Evolutionary conservation across 2,888 invertebrate genomes (phyloP).

Genomic region (Chalcis sispes): DNA sequence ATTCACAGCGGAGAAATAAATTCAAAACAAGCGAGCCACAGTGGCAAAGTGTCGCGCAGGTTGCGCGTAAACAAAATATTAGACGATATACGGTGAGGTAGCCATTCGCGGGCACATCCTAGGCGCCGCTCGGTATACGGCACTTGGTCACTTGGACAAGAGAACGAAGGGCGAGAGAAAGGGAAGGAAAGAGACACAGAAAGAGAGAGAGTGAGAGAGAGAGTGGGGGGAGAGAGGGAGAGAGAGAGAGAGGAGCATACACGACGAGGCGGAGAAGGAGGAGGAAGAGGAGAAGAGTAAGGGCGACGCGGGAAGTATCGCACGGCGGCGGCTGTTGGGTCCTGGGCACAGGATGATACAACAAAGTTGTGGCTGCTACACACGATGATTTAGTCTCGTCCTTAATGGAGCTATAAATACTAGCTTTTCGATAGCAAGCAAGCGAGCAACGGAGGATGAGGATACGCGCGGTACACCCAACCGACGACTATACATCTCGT

Average conservation of each 20-base stretch:
- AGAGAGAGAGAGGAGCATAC: slow-evolving; percentile 39
- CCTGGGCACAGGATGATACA: slow-evolving; percentile 65
- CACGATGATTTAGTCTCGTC: slow-evolving; percentile 79
- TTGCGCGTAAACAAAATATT: slow-evolving; percentile 10
- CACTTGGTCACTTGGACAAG: slow-evolving; percentile 38
- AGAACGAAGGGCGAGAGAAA: slow-evolving; percentile 12
- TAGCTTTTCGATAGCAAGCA: slow-evolving; percentile 79
- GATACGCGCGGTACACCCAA: background rate
- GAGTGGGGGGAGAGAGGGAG: slow-evolving; percentile 57
- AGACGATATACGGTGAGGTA: slow-evolving; percentile 1
- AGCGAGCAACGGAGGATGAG: slow-evolving; percentile 53
- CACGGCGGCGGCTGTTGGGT: slow-evolving; percentile 54
- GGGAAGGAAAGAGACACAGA: background rate
- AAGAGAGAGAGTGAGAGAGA: background rate
- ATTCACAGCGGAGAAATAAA: no score
- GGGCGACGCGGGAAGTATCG: slow-evolving; percentile 62
- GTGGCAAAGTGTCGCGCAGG: slow-evolving; percentile 66
- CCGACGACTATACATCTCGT: slow-evolving; percentile 30
- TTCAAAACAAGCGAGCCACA: no score
- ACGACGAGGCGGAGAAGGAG: slow-evolving; percentile 54
- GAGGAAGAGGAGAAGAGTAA: slow-evolving; percentile 64
- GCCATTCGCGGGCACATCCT: background rate
- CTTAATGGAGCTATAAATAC: slow-evolving; percentile 81
- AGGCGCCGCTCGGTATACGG: no score
- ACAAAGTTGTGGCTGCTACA: slow-evolving; percentile 77